These are phyloP conservation scores for Trachelus troglodyta DNA, from an alignment of 2,888 invertebrate species.

Conservation along the genomic window DNA sequence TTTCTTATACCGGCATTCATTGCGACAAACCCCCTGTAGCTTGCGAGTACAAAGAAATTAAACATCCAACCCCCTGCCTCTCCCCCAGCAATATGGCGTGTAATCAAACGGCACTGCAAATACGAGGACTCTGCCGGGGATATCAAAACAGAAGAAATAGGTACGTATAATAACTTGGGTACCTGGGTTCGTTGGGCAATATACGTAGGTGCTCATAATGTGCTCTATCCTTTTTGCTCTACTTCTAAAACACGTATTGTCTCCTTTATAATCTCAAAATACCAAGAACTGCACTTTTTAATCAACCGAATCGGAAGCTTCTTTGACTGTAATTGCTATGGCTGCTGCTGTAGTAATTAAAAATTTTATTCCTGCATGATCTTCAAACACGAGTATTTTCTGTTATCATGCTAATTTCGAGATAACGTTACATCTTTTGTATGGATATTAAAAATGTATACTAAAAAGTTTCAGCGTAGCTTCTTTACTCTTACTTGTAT, in stretches of 20 bases:
- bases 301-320: too few relatives aligned
- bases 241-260: background rate
- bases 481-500: too few relatives aligned
- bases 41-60: conserved; percentile 49
- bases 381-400: too few relatives aligned
- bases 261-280: too few relatives aligned
- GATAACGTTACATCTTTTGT: too few relatives aligned
- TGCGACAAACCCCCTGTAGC: conserved; percentile 28
- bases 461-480: too few relatives aligned
- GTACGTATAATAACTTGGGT: conserved; percentile 24
- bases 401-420: too few relatives aligned
- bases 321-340: too few relatives aligned
- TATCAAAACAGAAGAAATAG: conserved; percentile 6
- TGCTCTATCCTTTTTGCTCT: background rate
- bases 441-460: too few relatives aligned
- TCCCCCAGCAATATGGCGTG: conserved; percentile 36
- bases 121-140: conserved; percentile 17
- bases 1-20: conserved; percentile 40
- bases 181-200: background rate
- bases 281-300: too few relatives aligned
- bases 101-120: conserved; percentile 49
- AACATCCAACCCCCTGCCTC: conserved; percentile 41
- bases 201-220: conserved; percentile 14
- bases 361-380: too few relatives aligned
- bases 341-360: too few relatives aligned